Conservation (phyloP, 2,888 invertebrate species). For the Leucophora obtusa region DNA sequence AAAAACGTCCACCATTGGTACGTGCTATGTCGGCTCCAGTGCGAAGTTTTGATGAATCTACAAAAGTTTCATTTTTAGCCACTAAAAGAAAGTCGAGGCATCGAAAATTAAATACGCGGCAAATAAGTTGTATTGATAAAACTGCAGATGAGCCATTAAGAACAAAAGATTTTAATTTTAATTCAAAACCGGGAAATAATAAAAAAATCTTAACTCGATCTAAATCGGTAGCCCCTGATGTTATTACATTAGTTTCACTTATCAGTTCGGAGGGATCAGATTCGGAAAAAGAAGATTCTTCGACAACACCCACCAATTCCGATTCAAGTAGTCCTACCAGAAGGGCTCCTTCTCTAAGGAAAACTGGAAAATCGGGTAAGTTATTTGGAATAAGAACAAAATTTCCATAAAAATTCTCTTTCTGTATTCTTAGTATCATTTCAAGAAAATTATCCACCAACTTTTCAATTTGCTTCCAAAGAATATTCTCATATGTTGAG, state of each 20-base stretch:
- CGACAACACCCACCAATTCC: conserved; percentile 52
- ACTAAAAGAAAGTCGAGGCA: conserved; percentile 73
- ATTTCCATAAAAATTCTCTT: not conserved
- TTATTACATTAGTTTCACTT: conserved; percentile 84
- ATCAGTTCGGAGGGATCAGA: conserved; percentile 84
- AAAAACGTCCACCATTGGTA: conserved; percentile 75
- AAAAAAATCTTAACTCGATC: conserved; percentile 70
- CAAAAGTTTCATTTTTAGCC: conserved; percentile 69
- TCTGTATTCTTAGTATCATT: conserved; percentile 74
- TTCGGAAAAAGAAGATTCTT: conserved; percentile 79
- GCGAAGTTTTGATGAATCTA: conserved; percentile 73
- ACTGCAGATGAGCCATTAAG: conserved; percentile 22
- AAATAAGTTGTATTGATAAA: conserved; percentile 65
- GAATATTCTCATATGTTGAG: conserved; percentile 77
- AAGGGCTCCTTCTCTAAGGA: conserved; percentile 74
- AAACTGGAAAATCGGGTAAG: conserved; percentile 78
- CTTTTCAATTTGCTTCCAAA: conserved; percentile 74
- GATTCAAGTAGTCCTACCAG: conserved; percentile 69
- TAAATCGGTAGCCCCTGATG: conserved; percentile 76
- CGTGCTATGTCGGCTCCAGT: conserved; percentile 79
- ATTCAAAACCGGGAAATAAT: conserved; percentile 61
- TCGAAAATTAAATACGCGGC: conserved; percentile 72
- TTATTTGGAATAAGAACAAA: not conserved
- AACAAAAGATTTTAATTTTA: conserved; percentile 52
- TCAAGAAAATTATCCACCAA: conserved; percentile 77